Percentiles rank a stretch among this genome's conserved stretches.
These are phyloP conservation scores for Drosophila pullipes DNA, from an alignment of 2,888 invertebrate genomes.

Conservation along the genomic window DNA sequence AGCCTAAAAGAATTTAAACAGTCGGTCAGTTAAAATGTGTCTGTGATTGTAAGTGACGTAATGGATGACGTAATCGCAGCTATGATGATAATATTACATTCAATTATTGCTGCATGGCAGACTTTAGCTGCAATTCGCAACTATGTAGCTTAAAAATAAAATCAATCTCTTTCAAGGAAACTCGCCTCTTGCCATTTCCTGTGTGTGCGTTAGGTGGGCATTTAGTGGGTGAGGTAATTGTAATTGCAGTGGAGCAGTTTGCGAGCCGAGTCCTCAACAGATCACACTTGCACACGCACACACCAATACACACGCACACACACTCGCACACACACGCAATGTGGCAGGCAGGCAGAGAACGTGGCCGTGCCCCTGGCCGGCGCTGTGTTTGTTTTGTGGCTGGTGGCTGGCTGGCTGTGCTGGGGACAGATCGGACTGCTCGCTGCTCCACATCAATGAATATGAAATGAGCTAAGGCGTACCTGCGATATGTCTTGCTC, in stretches of 20 bases:
- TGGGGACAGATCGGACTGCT: constrained; percentile 56
- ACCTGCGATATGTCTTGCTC: constrained; percentile 78
- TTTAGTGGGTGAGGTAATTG: constrained; percentile 66
- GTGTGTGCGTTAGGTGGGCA: constrained; percentile 60
- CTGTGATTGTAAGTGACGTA: background rate
- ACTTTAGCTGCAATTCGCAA: background rate
- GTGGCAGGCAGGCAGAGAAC: constrained; percentile 26
- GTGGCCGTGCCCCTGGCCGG: constrained; percentile 63
- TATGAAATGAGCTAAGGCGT: constrained; percentile 79
- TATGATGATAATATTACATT: background rate
- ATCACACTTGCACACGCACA: constrained; percentile 41
- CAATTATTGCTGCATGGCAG: background rate
- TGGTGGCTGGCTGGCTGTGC: constrained; percentile 6
- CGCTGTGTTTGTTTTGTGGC: background rate
- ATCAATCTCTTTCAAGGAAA: constrained; percentile 22
- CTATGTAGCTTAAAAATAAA: constrained; percentile 19
- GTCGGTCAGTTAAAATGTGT: background rate
- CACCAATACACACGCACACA: constrained; percentile 23
- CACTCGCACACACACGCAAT: constrained; percentile 27
- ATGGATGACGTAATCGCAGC: background rate
- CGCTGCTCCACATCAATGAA: constrained; percentile 82
- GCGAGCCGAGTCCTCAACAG: constrained; percentile 44
- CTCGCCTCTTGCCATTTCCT: constrained; percentile 51
- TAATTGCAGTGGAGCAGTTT: constrained; percentile 42
- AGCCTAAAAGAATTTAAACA: background rate